Evolutionary conservation across 1,140 invertebrate species (phyloP).

Genomic region (Drosophila watanabei): DNA sequence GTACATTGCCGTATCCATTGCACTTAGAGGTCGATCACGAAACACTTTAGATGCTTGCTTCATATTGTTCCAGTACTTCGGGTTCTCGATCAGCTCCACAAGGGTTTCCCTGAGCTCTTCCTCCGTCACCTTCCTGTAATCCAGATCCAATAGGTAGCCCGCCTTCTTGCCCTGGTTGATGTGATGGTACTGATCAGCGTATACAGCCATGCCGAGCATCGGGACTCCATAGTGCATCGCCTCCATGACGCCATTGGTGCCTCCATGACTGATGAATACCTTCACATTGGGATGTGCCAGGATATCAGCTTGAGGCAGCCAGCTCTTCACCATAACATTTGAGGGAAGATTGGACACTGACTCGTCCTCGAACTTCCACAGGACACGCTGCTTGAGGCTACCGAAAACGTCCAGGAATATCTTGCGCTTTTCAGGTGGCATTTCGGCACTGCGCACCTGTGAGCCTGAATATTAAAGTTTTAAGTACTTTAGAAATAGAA

Average conservation of each 20-base stretch:
- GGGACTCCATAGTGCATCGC: conserved; percentile 88
- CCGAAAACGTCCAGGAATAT: conserved; percentile 86
- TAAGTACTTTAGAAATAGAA: not conserved
- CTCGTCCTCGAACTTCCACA: conserved; percentile 89
- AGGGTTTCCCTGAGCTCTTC: conserved; percentile 82
- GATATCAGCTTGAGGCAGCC: conserved; percentile 89
- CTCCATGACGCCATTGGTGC: conserved; percentile 88
- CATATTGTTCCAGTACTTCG: conserved; percentile 82
- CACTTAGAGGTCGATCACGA: conserved; percentile 86
- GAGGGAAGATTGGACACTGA: conserved; percentile 85
- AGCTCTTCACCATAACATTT: conserved; percentile 88
- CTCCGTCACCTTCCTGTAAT: conserved; percentile 74
- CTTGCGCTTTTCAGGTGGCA: conserved; percentile 85
- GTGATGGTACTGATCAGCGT: conserved; percentile 86
- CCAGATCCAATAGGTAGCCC: conserved; percentile 58
- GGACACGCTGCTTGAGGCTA: conserved; percentile 86
- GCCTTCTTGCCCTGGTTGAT: conserved; percentile 49
- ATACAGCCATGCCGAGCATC: conserved; percentile 88
- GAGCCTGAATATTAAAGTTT: conserved; percentile 27
- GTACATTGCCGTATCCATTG: conserved; percentile 87
- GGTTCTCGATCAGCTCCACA: conserved; percentile 85
- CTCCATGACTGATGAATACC: conserved; percentile 88
- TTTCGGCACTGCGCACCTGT: conserved; percentile 76
- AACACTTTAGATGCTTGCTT: conserved; percentile 85
- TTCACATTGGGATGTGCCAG: conserved; percentile 87